Evolutionary conservation across 2,113 vertebrate species (phyloP).

Genomic region (Brachirus orientalis): DNA sequence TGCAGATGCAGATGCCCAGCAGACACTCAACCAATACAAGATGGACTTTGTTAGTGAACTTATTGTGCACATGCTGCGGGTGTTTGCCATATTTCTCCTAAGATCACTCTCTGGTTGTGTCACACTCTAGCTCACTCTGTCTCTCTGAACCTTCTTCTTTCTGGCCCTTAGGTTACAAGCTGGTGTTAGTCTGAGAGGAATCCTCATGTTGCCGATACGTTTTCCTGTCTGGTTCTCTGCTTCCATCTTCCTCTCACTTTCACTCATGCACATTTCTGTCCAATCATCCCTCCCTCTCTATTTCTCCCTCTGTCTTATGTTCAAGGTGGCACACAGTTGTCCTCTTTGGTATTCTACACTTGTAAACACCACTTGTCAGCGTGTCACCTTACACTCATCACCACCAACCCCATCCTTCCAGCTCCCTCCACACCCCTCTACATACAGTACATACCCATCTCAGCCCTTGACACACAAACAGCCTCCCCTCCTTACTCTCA

Average conservation of each 20-base stretch:
- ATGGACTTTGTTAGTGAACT: conserved; percentile 20
- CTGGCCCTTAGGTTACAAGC: conserved; percentile 29
- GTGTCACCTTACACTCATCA: conserved; percentile 65
- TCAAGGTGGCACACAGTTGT: conserved; percentile 53
- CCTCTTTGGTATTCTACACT: conserved; percentile 50
- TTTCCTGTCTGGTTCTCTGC: conserved; percentile 33
- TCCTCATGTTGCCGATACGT: conserved; percentile 49
- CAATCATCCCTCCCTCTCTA: conserved; percentile 20
- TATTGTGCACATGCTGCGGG: conserved; percentile 15
- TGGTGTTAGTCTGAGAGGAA: conserved; percentile 36
- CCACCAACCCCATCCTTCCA: conserved; percentile 1
- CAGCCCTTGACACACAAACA: conserved; percentile 4
- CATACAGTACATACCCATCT: conserved; percentile 33
- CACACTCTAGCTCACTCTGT: conserved; percentile 2
- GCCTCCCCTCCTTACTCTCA: not conserved
- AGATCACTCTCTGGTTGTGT: conserved; percentile 10
- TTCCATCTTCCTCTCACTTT: conserved; percentile 38
- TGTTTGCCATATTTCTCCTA: conserved; percentile 10
- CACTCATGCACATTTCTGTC: conserved; percentile 17
- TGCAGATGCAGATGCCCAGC: not conserved
- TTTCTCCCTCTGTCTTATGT: conserved; percentile 45
- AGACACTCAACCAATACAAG: conserved; percentile 13
- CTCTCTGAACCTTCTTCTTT: conserved; percentile 9
- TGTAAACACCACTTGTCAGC: conserved; percentile 69
- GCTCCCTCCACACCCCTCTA: conserved; percentile 21